A percentile compares a stretch with the other conserved stretches of the same genome.
phyloP scores from a whole-genome alignment of 2,113 vertebrate species.

The Megaceryle torquata region DNA sequence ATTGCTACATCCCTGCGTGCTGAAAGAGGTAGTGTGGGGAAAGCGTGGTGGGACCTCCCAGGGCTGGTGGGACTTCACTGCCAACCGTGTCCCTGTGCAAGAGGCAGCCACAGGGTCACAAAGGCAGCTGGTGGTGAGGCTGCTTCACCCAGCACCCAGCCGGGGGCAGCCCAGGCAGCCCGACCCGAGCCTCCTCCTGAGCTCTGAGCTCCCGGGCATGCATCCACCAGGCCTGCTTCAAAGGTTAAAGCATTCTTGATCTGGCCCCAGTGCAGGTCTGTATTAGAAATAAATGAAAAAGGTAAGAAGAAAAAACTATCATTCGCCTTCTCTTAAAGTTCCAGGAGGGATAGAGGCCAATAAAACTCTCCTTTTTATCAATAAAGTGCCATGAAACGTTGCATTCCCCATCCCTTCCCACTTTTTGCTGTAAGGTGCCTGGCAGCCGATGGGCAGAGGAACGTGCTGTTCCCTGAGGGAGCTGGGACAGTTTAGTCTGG shows the following conservation, averaged over 20 bases:
- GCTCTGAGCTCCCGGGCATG: background rate
- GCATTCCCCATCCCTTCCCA: background rate
- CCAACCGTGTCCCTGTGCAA: fast-evolving
- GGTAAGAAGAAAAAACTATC: background rate
- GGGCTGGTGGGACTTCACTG: background rate
- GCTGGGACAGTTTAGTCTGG: fast-evolving
- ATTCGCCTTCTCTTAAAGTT: background rate
- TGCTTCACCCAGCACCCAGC: fast-evolving
- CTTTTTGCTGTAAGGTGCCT: background rate
- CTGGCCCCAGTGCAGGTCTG: background rate
- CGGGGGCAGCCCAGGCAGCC: background rate
- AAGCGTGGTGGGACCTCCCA: background rate
- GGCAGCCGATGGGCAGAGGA: background rate
- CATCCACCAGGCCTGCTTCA: background rate
- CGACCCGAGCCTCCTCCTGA: background rate
- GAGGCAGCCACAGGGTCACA: background rate
- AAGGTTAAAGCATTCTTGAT: background rate
- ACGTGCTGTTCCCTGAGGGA: fast-evolving
- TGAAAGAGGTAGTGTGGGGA: background rate
- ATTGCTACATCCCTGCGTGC: background rate
- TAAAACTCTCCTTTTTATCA: background rate
- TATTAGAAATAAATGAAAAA: slow-evolving; percentile 12
- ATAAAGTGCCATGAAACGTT: background rate
- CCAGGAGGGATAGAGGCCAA: background rate
- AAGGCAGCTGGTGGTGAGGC: background rate